Evolutionary conservation across 35 echinoderm and acorn worm genomes (phyloP).

Genomic region (Eucidaris tribuloides): DNA sequence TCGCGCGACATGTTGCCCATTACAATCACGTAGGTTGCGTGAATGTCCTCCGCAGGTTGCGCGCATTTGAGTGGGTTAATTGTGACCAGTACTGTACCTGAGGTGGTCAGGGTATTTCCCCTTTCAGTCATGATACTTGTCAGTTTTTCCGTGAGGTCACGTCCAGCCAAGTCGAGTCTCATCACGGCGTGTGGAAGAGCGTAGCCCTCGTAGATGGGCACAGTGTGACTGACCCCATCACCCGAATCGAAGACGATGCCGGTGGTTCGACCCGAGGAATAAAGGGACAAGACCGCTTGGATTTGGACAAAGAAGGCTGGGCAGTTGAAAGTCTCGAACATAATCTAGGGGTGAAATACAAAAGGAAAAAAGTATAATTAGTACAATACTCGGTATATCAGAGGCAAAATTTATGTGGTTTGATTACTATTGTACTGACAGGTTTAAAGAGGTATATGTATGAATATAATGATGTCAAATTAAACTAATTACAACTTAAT

Average conservation of each 20-base stretch:
- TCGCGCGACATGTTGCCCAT: too few species aligned
- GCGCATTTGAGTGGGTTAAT: too few species aligned
- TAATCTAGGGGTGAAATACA: background rate
- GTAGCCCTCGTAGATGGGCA: slow-evolving; percentile 67
- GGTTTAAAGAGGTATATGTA: too few species aligned
- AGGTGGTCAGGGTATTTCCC: slow-evolving; percentile 35
- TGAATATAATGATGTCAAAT: too few species aligned
- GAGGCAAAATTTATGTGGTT: too few species aligned
- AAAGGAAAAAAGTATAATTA: background rate
- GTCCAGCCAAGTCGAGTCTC: slow-evolving; percentile 37
- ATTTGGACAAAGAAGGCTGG: slow-evolving; percentile 50
- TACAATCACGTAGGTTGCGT: too few species aligned
- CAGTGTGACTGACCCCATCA: slow-evolving; percentile 51
- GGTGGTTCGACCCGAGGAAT: slow-evolving; percentile 52
- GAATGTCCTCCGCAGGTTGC: too few species aligned
- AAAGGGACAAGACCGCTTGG: slow-evolving; percentile 59
- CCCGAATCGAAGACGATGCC: slow-evolving; percentile 51
- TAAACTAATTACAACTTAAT: too few species aligned
- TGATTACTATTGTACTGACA: too few species aligned
- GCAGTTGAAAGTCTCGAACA: slow-evolving; percentile 58
- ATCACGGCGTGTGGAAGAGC: slow-evolving; percentile 51
- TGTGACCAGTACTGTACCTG: too few species aligned
- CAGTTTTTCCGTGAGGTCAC: slow-evolving; percentile 60
- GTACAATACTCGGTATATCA: too few species aligned
- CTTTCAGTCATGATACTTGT: slow-evolving; percentile 46